Base-by-base conservation (phyloP, 2,888 invertebrate species). In the Reticulitermes lucifugus region DNA sequence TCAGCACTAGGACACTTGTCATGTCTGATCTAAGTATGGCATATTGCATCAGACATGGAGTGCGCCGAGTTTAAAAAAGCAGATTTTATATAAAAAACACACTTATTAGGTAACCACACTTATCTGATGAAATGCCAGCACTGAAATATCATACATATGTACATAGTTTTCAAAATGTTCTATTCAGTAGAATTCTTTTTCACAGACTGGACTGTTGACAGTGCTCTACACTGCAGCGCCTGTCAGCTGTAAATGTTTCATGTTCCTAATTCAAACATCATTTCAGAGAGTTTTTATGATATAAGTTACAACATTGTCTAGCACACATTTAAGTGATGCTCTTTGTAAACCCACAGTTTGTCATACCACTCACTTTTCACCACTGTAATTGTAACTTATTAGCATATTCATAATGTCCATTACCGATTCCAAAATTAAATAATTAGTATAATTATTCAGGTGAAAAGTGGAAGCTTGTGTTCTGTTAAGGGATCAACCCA, bases 401-500 rank as follows among this genome's bases (percentile, higher is more conserved):
- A 14, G 55, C 55, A 55, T 2, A 55, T 18, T 18, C 1, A 14
- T 55, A 18, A 55, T 55, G 14, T 55, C 18, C 18, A 55, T 55
- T 25, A 25, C 25, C n/a, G 7, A 65, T 25, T 65, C 25, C 65
- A 65, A 65, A 65, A 65, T 65, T 65, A 18, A 60, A 60, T 65
- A 25, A 65, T 65, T 65, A 25, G n/a, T 9, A 9, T 25, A 25
- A 25, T 14, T 65, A 65, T 65, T 65, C 65, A 65, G 65, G 65
- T 65, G 65, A 65, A 65, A 65, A 65, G 65, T 65, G 65, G 65
- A 65, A 65, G 65, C 65, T 65, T 65, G 1, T 65, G 25, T 65
- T n/a, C 65, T 10, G 65, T 65, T 65, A 25, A 65, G 65, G 65
- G 65, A 65, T 65, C 65, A 65, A 65, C 65, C 65, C 65, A 65